Base-by-base conservation (phyloP, 2,113 vertebrate species). In the Triplophysa rosa region DNA sequence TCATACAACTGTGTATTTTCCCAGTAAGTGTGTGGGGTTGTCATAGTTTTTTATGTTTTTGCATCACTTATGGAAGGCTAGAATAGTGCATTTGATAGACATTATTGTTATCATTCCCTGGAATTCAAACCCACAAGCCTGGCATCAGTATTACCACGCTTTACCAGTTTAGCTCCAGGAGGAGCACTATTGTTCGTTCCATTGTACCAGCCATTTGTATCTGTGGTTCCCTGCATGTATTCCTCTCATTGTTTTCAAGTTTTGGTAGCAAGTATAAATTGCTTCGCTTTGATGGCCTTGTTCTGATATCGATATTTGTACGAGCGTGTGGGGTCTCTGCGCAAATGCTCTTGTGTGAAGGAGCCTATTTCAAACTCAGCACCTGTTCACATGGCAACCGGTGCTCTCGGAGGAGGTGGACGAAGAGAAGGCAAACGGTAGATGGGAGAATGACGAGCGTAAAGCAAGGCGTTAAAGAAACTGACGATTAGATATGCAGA, bases 351-450 rank as follows among this genome's bases (percentile, higher is more conserved):
- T 23, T 19, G 61, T 23, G 62, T 81, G 75, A 83, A 61, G 59
- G 13, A 59, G 75, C 40, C 40, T 71, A 76, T 77, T 54, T 84
- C 56, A 79, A 68, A 70, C 78, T 72, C 67, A 68, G 77, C 73
- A 82, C 77, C 80, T 73, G 84, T 87, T 87, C 84, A 86, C 84
- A 87, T 87, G 86, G 84, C 83, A 87, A 87, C 84, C 75, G 80
- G 73, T 16, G 26, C 79, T 71, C 23, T 49, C 19, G 24, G 73
- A 73, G 37, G 69, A 66, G 77, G 56, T 69, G 69, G 69, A 69
- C 29, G 64, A 69, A 61, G 68, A 67, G 52, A 42, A 59, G 64
- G 13, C 40, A 79, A 84, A 56, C 61, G 77, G 59, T 67, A 68
- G 54, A 65, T 42, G 65, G 26, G 49, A 66, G 65, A 21, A 65